A percentile compares a stretch with the other conserved stretches of the same genome.
These are phyloP conservation scores for Allacma fusca DNA, from an alignment of 2,888 invertebrate species.

Conservation along the genomic window DNA sequence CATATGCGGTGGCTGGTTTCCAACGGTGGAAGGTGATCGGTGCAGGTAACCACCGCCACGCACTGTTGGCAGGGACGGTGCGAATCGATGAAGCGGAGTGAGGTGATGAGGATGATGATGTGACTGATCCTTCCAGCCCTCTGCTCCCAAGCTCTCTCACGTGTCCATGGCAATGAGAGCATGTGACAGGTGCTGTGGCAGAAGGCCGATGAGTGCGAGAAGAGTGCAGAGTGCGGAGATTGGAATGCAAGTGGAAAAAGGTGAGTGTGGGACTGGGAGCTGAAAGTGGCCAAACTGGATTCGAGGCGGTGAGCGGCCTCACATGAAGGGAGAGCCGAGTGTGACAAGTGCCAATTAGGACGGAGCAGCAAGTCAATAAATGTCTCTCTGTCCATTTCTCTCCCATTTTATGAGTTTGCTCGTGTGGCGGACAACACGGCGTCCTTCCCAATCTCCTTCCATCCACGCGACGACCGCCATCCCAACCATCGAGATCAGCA, in stretches of 20 bases:
- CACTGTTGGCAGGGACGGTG: too few species aligned
- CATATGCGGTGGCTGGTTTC: too few species aligned
- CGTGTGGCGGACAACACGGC: slow-evolving; percentile 3
- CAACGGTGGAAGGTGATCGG: too few species aligned
- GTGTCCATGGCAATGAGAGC: too few species aligned
- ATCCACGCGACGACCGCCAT: background rate
- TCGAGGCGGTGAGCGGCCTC: background rate
- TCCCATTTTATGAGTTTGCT: background rate
- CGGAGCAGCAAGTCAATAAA: slow-evolving; percentile 12
- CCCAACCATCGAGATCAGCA: background rate
- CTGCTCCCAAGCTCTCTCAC: too few species aligned
- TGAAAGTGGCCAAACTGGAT: slow-evolving; percentile 11
- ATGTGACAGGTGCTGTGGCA: too few species aligned
- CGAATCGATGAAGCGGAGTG: too few species aligned
- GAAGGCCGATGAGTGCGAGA: background rate
- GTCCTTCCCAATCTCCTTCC: background rate
- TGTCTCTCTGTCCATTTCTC: background rate
- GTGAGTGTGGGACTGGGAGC: background rate
- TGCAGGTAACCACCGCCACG: too few species aligned
- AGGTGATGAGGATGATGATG: too few species aligned
- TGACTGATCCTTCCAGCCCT: too few species aligned
- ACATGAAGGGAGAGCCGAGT: slow-evolving; percentile 15
- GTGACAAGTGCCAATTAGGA: slow-evolving; percentile 16
- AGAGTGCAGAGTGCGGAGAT: background rate
- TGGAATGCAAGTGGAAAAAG: background rate